These are phyloP conservation scores for Oncorhynchus tshawytscha DNA, from an alignment of 2,113 vertebrate species.

Conservation along the genomic window DNA sequence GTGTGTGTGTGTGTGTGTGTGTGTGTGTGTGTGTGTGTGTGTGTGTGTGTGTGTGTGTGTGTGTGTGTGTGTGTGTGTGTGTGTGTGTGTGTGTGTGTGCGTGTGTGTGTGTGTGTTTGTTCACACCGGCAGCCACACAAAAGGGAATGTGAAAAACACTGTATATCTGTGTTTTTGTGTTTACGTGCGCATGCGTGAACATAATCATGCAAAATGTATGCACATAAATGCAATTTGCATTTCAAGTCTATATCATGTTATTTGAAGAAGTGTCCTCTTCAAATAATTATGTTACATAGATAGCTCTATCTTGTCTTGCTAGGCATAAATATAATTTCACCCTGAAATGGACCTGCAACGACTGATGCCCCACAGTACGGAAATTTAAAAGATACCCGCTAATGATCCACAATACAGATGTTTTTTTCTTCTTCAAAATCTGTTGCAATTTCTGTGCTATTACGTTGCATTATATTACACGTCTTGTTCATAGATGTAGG, in stretches of 20 bases:
- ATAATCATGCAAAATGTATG: constrained; percentile 41
- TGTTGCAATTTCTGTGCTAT: too few relatives aligned
- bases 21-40: constrained; percentile 55
- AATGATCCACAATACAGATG: too few relatives aligned
- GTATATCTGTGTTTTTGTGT: constrained; percentile 14
- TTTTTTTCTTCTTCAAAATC: too few relatives aligned
- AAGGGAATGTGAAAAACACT: constrained; percentile 20
- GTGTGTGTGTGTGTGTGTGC: constrained; percentile 56
- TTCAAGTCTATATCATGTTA: constrained; percentile 68
- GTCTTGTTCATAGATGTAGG: too few relatives aligned
- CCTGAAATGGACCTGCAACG: constrained; percentile 22
- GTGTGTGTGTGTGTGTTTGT: constrained; percentile 55
- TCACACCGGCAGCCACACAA: constrained; percentile 20
- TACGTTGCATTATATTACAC: too few relatives aligned
- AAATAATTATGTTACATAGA: constrained; percentile 71
- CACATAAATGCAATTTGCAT: constrained; percentile 63
- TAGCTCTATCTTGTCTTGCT: constrained; percentile 54
- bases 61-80: constrained; percentile 56
- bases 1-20: constrained; percentile 56
- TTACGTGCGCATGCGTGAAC: neutral
- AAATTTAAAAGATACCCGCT: neutral
- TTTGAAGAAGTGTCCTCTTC: constrained; percentile 66
- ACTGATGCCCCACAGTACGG: constrained; percentile 32
- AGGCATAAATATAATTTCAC: constrained; percentile 56
- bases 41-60: constrained; percentile 56